These are phyloP conservation scores for Drosophila burlai DNA, from an alignment of 1,140 invertebrate genomes.

Conservation along the genomic window DNA sequence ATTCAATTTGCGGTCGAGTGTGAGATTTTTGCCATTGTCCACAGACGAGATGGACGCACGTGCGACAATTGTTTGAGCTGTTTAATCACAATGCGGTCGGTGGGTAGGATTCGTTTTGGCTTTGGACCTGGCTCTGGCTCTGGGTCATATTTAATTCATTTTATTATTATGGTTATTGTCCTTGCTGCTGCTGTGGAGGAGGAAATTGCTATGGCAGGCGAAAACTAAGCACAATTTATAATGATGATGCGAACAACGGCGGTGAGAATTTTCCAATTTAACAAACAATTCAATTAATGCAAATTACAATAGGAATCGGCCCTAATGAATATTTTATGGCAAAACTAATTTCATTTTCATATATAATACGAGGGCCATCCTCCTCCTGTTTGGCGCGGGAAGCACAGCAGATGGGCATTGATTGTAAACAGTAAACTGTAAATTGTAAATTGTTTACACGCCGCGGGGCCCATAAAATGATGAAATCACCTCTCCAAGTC, in stretches of 20 bases:
- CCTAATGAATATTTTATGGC: slow-evolving; percentile 80
- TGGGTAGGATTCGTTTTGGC: slow-evolving; percentile 2
- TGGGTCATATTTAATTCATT: slow-evolving; percentile 79
- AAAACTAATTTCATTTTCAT: slow-evolving; percentile 81
- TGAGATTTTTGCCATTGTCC: slow-evolving; percentile 52
- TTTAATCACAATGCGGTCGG: slow-evolving; percentile 47
- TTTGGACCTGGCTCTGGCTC: slow-evolving; percentile 2
- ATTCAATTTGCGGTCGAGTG: slow-evolving; percentile 67
- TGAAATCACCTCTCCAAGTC: slow-evolving; percentile 20
- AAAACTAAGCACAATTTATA: slow-evolving; percentile 62
- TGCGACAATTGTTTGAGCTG: slow-evolving; percentile 54
- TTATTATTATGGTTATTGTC: slow-evolving; percentile 77
- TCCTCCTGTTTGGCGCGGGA: no score
- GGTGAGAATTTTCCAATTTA: slow-evolving; percentile 74
- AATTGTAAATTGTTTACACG: slow-evolving; percentile 58
- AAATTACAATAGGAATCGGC: slow-evolving; percentile 68
- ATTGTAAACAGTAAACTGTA: slow-evolving; percentile 50
- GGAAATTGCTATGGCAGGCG: slow-evolving; percentile 39
- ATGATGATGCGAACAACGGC: slow-evolving; percentile 20
- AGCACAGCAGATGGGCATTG: slow-evolving; percentile 46
- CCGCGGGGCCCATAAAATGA: slow-evolving; percentile 53
- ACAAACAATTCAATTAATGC: slow-evolving; percentile 83
- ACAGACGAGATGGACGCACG: slow-evolving; percentile 42
- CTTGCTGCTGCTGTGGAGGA: slow-evolving; percentile 16
- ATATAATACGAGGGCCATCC: background rate